phyloP scores from a whole-genome alignment of 2,888 invertebrate genomes.

The Sepiola atlantica region DNA sequence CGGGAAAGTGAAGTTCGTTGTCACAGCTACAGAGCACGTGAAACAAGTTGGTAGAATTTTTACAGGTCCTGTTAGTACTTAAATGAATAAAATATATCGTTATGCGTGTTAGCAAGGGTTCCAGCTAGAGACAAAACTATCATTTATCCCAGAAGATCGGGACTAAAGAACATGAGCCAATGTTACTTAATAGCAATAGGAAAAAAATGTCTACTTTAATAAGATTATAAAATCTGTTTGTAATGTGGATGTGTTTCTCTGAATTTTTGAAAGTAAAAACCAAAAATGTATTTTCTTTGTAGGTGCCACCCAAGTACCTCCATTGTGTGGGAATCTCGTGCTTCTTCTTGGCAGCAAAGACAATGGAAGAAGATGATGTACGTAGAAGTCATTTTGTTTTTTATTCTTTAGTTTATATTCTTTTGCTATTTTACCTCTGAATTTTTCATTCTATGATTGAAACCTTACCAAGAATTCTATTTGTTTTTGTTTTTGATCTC shows the following conservation, averaged over 20 bases:
- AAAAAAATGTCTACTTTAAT: not conserved
- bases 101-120: no score
- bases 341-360: constrained; percentile 85
- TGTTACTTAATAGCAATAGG: not conserved
- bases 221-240: not conserved
- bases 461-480: no score
- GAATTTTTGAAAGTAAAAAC: not conserved
- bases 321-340: constrained; percentile 91
- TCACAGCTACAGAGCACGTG: no score
- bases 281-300: constrained; percentile 49
- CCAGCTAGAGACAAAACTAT: no score
- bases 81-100: no score
- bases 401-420: not conserved
- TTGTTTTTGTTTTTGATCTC: not conserved
- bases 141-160: no score
- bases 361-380: constrained; percentile 76
- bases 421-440: not conserved
- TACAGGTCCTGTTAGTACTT: no score
- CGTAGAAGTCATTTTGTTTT: constrained; percentile 48
- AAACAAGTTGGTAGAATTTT: no score
- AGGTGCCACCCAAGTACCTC: constrained; percentile 82
- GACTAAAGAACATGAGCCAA: not conserved
- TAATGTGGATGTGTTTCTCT: not conserved
- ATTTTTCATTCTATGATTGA: not conserved
- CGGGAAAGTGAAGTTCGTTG: no score